A percentile compares a stretch with the other conserved stretches of the same genome.
These are phyloP conservation scores for Tragelaphus imberbis DNA, from an alignment of 2,113 vertebrate species.

Conservation along the genomic window DNA sequence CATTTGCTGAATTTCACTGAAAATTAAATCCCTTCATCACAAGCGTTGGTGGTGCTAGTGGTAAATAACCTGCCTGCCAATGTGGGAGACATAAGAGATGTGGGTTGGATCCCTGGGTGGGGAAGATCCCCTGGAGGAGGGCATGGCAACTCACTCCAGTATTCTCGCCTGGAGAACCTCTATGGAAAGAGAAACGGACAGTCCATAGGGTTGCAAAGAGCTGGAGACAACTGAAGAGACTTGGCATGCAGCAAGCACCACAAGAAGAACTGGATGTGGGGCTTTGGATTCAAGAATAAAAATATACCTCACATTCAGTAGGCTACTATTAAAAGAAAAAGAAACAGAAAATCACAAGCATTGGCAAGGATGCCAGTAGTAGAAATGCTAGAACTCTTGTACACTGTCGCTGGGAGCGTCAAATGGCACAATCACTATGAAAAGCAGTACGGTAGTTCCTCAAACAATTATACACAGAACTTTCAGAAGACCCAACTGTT, in stretches of 20 bases:
- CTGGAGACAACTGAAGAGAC: background rate
- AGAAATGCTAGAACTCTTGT: background rate
- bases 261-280: background rate
- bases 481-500: background rate
- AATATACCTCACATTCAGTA: background rate
- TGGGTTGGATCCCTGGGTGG: background rate
- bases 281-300: background rate
- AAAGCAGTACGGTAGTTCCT: background rate
- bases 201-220: background rate
- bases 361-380: background rate
- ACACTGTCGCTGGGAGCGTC: background rate
- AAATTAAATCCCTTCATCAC: background rate
- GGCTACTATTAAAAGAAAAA: background rate
- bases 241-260: background rate
- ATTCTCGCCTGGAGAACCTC: background rate
- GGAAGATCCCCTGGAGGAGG: background rate
- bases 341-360: background rate
- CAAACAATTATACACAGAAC: background rate
- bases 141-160: background rate
- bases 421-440: background rate
- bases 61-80: background rate
- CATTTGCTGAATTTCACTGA: background rate
- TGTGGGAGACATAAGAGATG: background rate
- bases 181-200: background rate
- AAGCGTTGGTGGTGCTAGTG: background rate